These are phyloP conservation scores for Tenthredo scrophulariae DNA, from an alignment of 2,888 invertebrate species.

Conservation along the genomic window DNA sequence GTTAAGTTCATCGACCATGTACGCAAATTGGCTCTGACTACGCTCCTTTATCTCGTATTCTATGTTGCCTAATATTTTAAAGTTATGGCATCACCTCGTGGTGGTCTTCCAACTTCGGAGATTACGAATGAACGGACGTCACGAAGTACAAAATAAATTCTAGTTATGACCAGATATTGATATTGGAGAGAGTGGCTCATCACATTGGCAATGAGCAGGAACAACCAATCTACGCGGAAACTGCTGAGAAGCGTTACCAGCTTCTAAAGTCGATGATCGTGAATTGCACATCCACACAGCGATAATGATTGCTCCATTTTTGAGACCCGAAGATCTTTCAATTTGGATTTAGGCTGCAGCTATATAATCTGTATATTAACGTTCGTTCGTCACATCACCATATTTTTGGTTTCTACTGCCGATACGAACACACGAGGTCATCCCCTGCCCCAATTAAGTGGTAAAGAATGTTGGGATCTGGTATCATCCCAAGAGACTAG, in stretches of 20 bases:
- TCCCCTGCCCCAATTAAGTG: not conserved
- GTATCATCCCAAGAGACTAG: not conserved
- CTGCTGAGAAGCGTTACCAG: not conserved
- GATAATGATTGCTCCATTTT: not conserved
- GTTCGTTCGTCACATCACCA: not conserved
- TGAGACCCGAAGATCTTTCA: not conserved
- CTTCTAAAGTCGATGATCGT: not conserved
- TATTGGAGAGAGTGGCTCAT: not conserved
- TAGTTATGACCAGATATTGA: slow-evolving; percentile 12
- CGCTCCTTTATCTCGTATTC: not conserved
- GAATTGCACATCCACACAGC: not conserved
- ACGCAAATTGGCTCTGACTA: not conserved
- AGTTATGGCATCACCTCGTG: not conserved
- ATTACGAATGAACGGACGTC: slow-evolving; percentile 6
- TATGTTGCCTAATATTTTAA: not conserved
- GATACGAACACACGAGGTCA: not conserved
- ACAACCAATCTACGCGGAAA: not conserved
- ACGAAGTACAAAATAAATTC: slow-evolving; percentile 1
- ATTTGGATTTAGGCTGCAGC: not conserved
- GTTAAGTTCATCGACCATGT: not conserved
- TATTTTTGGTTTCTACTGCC: not conserved
- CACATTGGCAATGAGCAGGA: not conserved
- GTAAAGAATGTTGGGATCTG: not conserved
- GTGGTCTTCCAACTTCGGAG: not conserved
- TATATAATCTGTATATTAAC: not conserved